phyloP scores from a whole-genome alignment of 2,888 invertebrate species.

The Clanis bilineata region DNA sequence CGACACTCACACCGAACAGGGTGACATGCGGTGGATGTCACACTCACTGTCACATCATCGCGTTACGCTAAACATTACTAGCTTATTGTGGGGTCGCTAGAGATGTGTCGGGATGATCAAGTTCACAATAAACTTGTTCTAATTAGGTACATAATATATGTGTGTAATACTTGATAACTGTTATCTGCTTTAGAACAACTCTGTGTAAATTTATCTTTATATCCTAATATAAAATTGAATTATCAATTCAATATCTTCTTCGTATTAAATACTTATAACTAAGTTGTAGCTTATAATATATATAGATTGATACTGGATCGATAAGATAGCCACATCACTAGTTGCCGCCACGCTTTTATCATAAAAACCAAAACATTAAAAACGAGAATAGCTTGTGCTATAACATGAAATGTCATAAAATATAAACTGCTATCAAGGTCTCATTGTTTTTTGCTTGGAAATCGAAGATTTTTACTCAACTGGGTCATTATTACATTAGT shows the following conservation, averaged over 20 bases:
- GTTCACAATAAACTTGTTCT: too few relatives aligned
- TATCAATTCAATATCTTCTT: too few relatives aligned
- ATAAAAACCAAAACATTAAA: neutral
- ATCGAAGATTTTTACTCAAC: neutral
- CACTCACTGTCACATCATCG: neutral
- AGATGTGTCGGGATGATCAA: neutral
- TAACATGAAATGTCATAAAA: neutral
- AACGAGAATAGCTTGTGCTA: slow-evolving; percentile 3
- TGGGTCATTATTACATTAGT: neutral
- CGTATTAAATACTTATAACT: too few relatives aligned
- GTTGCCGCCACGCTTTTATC: slow-evolving; percentile 1
- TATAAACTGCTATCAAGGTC: neutral
- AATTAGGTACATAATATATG: too few relatives aligned
- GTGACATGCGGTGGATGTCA: neutral
- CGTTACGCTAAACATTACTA: neutral
- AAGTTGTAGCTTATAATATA: too few relatives aligned
- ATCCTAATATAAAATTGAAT: too few relatives aligned
- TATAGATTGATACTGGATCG: too few relatives aligned
- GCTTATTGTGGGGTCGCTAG: slow-evolving; percentile 1
- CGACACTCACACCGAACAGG: neutral
- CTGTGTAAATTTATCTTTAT: too few relatives aligned
- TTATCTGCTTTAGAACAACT: too few relatives aligned
- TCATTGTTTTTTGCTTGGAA: slow-evolving; percentile 1
- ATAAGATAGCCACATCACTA: slow-evolving; percentile 2
- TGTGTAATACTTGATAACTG: too few relatives aligned